phyloP scores from a whole-genome alignment of 2,113 vertebrate species.

The Haemorhous mexicanus region DNA sequence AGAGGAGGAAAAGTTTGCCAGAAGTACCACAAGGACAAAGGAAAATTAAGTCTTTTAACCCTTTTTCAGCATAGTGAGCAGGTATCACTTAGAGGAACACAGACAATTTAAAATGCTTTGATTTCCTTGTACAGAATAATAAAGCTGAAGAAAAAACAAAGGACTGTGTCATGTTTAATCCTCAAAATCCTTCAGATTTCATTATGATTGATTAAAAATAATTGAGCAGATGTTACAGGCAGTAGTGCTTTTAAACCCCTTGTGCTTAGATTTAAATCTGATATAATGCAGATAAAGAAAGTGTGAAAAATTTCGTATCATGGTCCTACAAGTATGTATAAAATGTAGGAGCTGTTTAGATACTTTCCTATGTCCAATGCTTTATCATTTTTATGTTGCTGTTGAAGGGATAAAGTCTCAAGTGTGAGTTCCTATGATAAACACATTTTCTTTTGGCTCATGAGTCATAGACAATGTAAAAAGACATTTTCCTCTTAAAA shows the following conservation, averaged over 20 bases:
- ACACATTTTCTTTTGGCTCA: slow-evolving; percentile 47
- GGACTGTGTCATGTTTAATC: background rate
- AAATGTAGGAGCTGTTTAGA: slow-evolving; percentile 32
- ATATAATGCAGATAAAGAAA: slow-evolving; percentile 43
- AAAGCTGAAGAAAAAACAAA: background rate
- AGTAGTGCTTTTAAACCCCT: slow-evolving; percentile 2
- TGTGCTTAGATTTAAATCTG: slow-evolving; percentile 45
- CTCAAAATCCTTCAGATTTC: background rate
- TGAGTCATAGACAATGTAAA: slow-evolving; percentile 59
- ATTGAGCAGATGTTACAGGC: slow-evolving; percentile 11
- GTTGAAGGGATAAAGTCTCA: slow-evolving; percentile 62
- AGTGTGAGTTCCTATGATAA: slow-evolving; percentile 44
- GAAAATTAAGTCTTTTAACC: slow-evolving; percentile 15
- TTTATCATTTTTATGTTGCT: slow-evolving; percentile 61
- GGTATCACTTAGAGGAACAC: background rate
- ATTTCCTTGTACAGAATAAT: background rate
- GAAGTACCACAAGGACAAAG: background rate
- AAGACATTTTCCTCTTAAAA: slow-evolving; percentile 60
- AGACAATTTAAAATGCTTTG: background rate
- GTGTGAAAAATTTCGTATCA: background rate
- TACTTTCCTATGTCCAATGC: background rate
- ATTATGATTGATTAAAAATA: slow-evolving; percentile 28
- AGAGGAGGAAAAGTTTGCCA: slow-evolving; percentile 24
- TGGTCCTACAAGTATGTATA: slow-evolving; percentile 30
- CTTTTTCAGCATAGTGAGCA: background rate